A percentile compares a stretch with the other conserved stretches of the same genome.
Evolutionary conservation across 2,888 invertebrate species (phyloP).

Genomic region (Ochropleura leucogaster): DNA sequence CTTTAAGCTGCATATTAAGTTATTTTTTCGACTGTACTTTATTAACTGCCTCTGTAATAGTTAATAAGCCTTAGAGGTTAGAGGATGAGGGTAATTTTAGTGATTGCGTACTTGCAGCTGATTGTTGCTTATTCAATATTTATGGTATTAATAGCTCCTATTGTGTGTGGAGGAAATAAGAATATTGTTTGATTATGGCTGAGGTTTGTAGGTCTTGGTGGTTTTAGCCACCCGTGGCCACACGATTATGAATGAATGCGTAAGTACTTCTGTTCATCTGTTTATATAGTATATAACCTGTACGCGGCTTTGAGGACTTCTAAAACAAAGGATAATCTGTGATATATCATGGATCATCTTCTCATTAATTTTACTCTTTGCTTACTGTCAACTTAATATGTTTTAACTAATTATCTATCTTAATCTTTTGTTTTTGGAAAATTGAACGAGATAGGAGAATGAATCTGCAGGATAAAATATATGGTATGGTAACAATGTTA

Average conservation of each 20-base stretch:
- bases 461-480: neutral
- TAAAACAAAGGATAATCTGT: neutral
- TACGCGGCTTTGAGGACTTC: neutral
- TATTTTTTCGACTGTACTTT: constrained; percentile 32
- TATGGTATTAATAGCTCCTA: constrained; percentile 46
- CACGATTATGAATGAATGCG: neutral
- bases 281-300: neutral
- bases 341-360: too few species aligned
- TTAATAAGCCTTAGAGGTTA: constrained; percentile 59
- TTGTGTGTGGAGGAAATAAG: constrained; percentile 49
- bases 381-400: too few species aligned
- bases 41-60: constrained; percentile 56
- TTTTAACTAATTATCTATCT: too few species aligned
- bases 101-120: constrained; percentile 60
- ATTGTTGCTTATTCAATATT: constrained; percentile 61
- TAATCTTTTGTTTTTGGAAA: neutral
- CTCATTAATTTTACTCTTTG: too few species aligned
- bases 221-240: neutral
- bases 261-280: neutral
- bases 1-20: neutral
- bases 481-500: neutral
- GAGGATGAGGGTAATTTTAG: constrained; percentile 68
- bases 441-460: neutral
- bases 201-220: constrained; percentile 18
- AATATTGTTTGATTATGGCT: constrained; percentile 35